These are phyloP conservation scores for Drosophila arawakana DNA, from an alignment of 1,140 invertebrate genomes.

Conservation along the genomic window DNA sequence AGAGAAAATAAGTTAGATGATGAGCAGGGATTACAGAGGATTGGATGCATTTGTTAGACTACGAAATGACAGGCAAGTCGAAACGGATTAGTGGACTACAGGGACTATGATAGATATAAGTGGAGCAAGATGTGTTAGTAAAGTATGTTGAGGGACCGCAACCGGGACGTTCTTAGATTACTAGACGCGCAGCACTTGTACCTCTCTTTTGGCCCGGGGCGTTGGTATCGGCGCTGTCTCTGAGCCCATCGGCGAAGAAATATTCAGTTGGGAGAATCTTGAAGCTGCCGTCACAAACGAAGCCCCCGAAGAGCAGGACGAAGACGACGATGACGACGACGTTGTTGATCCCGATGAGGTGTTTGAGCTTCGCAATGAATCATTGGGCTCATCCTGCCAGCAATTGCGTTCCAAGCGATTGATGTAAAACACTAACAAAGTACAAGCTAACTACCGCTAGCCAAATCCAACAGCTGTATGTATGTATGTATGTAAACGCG, in stretches of 20 bases:
- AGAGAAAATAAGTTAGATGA: constrained; percentile 24
- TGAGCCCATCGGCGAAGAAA: constrained; percentile 48
- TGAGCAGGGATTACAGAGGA: constrained; percentile 4
- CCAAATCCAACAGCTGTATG: no score
- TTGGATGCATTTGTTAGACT: constrained; percentile 22
- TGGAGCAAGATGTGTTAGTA: constrained; percentile 55
- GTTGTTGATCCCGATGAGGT: constrained; percentile 52
- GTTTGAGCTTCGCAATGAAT: constrained; percentile 64
- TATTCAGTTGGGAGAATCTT: constrained; percentile 72
- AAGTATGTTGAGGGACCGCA: constrained; percentile 59
- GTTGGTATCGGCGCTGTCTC: constrained; percentile 72
- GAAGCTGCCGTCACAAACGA: constrained; percentile 80
- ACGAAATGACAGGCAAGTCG: constrained; percentile 35
- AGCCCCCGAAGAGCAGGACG: constrained; percentile 70
- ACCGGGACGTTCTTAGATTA: constrained; percentile 61
- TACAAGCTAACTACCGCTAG: no score
- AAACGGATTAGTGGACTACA: constrained; percentile 34
- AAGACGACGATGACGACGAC: constrained; percentile 61
- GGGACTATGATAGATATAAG: constrained; percentile 28
- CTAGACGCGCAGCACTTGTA: constrained; percentile 68
- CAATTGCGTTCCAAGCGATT: constrained; percentile 76
- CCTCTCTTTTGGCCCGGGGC: constrained; percentile 81
- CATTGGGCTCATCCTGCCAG: constrained; percentile 67
- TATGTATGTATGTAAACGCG: no score
- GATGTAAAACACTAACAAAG: no score